Conservation (phyloP, 2,888 invertebrate species). For the Clusia tigrina region DNA sequence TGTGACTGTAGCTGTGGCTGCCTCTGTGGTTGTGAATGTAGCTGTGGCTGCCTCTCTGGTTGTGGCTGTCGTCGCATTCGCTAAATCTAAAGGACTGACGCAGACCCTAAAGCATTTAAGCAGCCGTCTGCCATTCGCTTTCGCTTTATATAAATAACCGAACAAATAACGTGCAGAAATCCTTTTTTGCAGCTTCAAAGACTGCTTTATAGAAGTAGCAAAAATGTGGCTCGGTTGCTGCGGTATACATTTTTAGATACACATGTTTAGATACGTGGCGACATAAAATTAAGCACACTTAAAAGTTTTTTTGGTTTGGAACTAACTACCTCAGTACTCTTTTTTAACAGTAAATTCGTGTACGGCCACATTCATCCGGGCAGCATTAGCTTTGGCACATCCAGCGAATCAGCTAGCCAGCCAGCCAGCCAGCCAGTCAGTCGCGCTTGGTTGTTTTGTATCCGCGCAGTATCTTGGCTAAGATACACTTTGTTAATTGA, state of each 20-base stretch:
- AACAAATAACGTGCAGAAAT: neutral
- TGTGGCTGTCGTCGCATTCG: neutral
- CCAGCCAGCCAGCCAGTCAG: too few relatives aligned
- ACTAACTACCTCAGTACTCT: neutral
- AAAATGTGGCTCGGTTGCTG: constrained; percentile 7
- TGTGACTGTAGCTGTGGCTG: too few relatives aligned
- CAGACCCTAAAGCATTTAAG: neutral
- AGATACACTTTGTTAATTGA: constrained; percentile 64
- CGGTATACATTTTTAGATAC: constrained; percentile 50
- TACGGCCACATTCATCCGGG: constrained; percentile 30
- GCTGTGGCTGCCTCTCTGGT: too few relatives aligned
- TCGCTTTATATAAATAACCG: neutral
- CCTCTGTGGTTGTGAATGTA: too few relatives aligned
- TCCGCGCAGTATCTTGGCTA: constrained; percentile 43
- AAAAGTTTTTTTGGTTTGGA: constrained; percentile 21
- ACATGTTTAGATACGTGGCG: constrained; percentile 59
- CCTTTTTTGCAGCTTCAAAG: neutral
- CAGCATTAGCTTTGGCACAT: constrained; percentile 1
- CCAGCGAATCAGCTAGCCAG: too few relatives aligned
- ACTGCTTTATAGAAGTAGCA: neutral
- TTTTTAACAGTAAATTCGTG: constrained; percentile 42
- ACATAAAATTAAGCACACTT: constrained; percentile 54
- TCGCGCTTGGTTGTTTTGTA: constrained; percentile 7
- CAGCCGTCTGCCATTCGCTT: neutral
- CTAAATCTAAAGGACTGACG: neutral